Conservation (phyloP, 1,140 invertebrate species). For the Arctopsyche grandis region DNA sequence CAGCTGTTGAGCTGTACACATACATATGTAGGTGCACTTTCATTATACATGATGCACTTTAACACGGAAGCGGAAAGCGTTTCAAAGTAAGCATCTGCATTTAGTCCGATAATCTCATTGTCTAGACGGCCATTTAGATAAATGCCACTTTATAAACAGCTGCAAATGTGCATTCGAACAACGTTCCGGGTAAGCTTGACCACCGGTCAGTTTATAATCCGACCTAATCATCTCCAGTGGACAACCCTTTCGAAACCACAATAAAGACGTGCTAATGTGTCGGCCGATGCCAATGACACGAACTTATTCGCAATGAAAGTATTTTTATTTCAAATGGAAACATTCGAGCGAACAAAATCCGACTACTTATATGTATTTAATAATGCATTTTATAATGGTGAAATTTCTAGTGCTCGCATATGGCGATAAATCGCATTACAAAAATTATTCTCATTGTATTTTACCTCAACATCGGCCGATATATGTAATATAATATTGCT, state of each 20-base stretch:
- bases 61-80: background rate
- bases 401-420: too few species aligned
- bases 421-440: too few species aligned
- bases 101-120: constrained; percentile 23
- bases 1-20: background rate
- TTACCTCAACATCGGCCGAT: too few species aligned
- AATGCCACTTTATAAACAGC: constrained; percentile 3
- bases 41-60: background rate
- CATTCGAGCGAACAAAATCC: too few species aligned
- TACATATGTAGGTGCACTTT: background rate
- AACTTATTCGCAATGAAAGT: background rate
- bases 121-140: background rate
- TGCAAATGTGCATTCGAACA: background rate
- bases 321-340: too few species aligned
- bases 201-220: constrained; percentile 25
- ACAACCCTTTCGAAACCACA: constrained; percentile 19
- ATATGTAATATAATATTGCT: too few species aligned
- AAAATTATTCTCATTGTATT: too few species aligned
- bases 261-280: background rate
- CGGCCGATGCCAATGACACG: background rate
- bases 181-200: constrained; percentile 5
- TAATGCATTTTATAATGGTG: too few species aligned
- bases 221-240: background rate
- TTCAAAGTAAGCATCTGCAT: background rate
- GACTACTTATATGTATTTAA: too few species aligned